These are phyloP conservation scores for Columba livia DNA, from an alignment of 2,113 vertebrate genomes.

Conservation along the genomic window DNA sequence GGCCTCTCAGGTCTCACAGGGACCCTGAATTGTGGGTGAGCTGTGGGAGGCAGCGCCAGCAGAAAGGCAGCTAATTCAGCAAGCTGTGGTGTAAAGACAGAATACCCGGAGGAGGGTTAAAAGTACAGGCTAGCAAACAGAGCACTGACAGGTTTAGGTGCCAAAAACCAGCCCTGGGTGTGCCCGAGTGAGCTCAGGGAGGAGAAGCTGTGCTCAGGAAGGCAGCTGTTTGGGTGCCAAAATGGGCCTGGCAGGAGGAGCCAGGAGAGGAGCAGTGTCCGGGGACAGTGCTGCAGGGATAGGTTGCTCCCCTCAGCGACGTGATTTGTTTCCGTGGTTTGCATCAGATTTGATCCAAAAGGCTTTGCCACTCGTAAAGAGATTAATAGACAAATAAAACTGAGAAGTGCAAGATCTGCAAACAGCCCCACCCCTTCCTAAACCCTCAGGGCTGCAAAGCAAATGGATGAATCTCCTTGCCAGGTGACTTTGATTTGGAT, in stretches of 20 bases:
- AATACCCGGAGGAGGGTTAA: neutral
- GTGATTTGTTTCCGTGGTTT: neutral
- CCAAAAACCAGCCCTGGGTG: conserved; percentile 13
- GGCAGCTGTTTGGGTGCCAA: neutral
- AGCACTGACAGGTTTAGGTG: neutral
- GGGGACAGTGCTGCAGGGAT: neutral
- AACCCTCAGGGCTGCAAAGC: neutral
- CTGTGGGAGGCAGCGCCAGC: neutral
- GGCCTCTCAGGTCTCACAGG: neutral
- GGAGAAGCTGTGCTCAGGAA: neutral
- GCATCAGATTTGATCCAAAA: neutral
- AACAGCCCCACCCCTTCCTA: neutral
- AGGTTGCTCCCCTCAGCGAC: neutral
- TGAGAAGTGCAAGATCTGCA: neutral
- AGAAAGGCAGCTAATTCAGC: neutral
- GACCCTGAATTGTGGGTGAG: neutral
- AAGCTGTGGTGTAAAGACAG: neutral
- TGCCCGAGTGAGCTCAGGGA: neutral
- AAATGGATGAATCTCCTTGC: neutral
- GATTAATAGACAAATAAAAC: neutral
- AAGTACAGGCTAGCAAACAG: neutral
- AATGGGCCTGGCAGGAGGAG: neutral
- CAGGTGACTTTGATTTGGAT: neutral
- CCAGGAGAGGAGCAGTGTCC: neutral
- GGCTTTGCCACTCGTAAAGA: neutral